Percentiles rank a stretch among this genome's conserved stretches.
Evolutionary conservation across 92 coral and sea anemone species (phyloP).

Genomic region (Zoanthus gigantus): DNA sequence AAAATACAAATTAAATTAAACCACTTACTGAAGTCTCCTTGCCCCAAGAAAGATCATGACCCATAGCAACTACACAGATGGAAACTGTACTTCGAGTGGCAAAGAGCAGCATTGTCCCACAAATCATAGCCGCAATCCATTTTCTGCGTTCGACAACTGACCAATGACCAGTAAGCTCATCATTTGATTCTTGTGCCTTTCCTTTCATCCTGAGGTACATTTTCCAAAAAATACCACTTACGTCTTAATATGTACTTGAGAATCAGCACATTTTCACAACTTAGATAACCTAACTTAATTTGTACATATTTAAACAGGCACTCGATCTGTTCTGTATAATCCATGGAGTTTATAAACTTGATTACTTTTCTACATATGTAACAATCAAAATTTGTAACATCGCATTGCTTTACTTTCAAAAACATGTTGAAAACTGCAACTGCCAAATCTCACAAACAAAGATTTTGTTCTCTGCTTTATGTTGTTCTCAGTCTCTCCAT

Average conservation of each 20-base stretch:
- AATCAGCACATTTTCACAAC: neutral
- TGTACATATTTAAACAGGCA: too few species aligned
- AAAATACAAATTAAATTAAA: neutral
- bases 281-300: too few species aligned
- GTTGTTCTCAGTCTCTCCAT: too few species aligned
- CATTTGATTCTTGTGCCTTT: neutral
- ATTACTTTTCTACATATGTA: too few species aligned
- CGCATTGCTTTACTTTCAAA: too few species aligned
- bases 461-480: too few species aligned
- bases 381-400: too few species aligned
- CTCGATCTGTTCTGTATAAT: too few species aligned
- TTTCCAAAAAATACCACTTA: neutral
- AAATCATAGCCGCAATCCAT: slow-evolving; percentile 65
- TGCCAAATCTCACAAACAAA: too few species aligned
- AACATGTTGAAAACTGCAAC: too few species aligned
- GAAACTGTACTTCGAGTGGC: slow-evolving; percentile 75
- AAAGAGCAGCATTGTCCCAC: slow-evolving; percentile 62
- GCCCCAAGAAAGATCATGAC: slow-evolving; percentile 80
- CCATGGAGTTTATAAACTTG: too few species aligned
- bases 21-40: slow-evolving; percentile 80
- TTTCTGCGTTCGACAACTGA: slow-evolving; percentile 70
- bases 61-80: slow-evolving; percentile 73
- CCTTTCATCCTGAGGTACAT: slow-evolving; percentile 3
- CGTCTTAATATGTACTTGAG: neutral
- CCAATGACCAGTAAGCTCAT: slow-evolving; percentile 45